phyloP scores from a whole-genome alignment of 2,797 vertebrate species.

The Sparidentex hasta region DNA sequence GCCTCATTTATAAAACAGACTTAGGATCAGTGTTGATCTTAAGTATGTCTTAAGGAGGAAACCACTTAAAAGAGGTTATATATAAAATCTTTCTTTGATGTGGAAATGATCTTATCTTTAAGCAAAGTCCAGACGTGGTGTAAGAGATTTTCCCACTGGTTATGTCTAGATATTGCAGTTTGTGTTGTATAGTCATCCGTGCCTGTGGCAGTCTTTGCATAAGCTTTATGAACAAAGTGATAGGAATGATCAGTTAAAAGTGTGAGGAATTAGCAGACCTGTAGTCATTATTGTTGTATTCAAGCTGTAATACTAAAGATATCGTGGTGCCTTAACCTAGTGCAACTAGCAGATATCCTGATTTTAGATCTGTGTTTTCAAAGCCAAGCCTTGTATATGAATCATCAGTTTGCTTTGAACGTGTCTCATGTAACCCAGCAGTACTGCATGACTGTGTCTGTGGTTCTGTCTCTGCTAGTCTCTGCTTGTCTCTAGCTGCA shows the following conservation, averaged over 20 bases:
- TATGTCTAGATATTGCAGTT: too few relatives aligned
- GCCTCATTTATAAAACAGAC: not conserved
- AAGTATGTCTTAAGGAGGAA: too few relatives aligned
- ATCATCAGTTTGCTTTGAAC: constrained; percentile 21
- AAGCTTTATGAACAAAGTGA: too few relatives aligned
- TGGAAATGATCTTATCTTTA: too few relatives aligned
- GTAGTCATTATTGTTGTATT: not conserved
- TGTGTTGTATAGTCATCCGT: too few relatives aligned
- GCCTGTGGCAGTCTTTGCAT: too few relatives aligned
- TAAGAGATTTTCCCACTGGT: too few relatives aligned
- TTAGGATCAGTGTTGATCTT: too few relatives aligned
- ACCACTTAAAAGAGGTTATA: too few relatives aligned
- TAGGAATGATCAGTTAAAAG: not conserved
- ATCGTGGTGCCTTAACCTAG: too few relatives aligned
- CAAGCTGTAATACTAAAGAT: not conserved
- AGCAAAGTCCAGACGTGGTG: too few relatives aligned
- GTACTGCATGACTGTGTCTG: constrained; percentile 24
- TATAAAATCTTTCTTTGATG: too few relatives aligned
- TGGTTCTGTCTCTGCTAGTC: constrained; percentile 33
- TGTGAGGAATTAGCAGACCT: not conserved
- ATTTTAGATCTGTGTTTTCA: not conserved
- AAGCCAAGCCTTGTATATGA: not conserved
- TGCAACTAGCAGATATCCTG: not conserved
- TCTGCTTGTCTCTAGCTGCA: constrained; percentile 30
- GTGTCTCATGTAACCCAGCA: constrained; percentile 8